Conservation (phyloP, 2,888 invertebrate genomes). For the Lepidocyrtoides sp. region DNA sequence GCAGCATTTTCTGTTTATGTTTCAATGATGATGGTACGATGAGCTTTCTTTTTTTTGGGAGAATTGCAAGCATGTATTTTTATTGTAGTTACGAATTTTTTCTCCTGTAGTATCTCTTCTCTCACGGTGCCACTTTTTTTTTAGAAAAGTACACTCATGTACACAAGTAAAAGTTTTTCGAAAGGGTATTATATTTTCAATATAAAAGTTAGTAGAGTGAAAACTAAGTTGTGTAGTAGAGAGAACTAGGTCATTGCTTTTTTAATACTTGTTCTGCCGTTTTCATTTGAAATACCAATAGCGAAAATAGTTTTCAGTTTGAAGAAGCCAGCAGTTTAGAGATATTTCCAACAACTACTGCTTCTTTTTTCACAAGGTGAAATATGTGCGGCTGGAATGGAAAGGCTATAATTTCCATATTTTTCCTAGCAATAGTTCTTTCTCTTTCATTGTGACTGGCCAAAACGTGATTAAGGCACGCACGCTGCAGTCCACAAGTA, state of each 20-base stretch:
- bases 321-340: background rate
- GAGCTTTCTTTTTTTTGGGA: conserved; percentile 37
- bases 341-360: background rate
- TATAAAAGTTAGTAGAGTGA: conserved; percentile 13
- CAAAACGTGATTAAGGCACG: conserved; percentile 55
- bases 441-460: background rate
- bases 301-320: background rate
- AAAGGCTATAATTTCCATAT: conserved; percentile 61
- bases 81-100: background rate
- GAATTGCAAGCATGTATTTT: conserved; percentile 24
- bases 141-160: too few species aligned
- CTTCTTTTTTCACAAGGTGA: conserved; percentile 38
- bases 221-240: conserved; percentile 4
- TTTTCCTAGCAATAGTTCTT: background rate
- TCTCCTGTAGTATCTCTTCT: background rate
- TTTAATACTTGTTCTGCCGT: background rate
- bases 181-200: background rate
- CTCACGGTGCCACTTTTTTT: too few species aligned
- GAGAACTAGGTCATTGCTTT: conserved; percentile 62
- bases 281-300: background rate
- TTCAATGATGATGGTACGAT: conserved; percentile 37
- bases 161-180: background rate
- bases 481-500: background rate
- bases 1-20: conserved; percentile 49
- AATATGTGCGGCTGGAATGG: conserved; percentile 84